Evolutionary conservation across 2,113 vertebrate species (phyloP), one percentile per base, ranked within the genome.

Genomic region (Lathamus discolor): DNA sequence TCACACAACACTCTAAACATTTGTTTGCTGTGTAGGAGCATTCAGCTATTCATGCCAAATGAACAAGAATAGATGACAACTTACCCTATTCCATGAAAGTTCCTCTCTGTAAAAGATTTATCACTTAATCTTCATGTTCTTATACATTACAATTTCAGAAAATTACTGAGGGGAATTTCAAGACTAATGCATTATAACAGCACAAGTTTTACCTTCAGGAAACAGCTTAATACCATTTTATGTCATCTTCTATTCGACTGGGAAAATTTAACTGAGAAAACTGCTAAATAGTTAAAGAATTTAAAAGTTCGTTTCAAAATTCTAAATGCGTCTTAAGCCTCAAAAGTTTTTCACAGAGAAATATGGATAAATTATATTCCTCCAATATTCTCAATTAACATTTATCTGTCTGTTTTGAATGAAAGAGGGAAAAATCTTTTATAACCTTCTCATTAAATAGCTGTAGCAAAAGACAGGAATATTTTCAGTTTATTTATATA

Each of bases 131-230:
- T 76, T 92, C 29, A 52, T 59, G 44, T 88, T 84, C 87, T 92
- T 90, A 29, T 80, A 77, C 55, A 20, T 57, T 87, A 83, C 86
- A 93, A 52, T 73, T 92, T 93, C 80, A 86, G 49, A 33, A 68
- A 86, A 83, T 69, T 74, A 63, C 66, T 89, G 43, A 33, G 88
- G 80, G 57, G 69, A 93, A 83, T 92, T 80, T 91, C 48, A 94
- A 69, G 80, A 49, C 74, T 94, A 73, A 94, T 73, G 55, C n/a
- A 52, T 64, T 24, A 82, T 75, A 83, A 20, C 66, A 84, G 86
- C 25, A 80, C 41, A 70, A 52, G 10, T 35, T 93, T 95, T 95
- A 75, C 88, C 68, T 96, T 93, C 48, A 73, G 31, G 18, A 95
- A 90, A 84, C 17, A 82, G 55, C 59, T 67, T 85, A 83, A 90